Evolutionary conservation across 2,113 vertebrate species (phyloP), one percentile per base, ranked within the genome.

Genomic region (Neogobius melanostomus): DNA sequence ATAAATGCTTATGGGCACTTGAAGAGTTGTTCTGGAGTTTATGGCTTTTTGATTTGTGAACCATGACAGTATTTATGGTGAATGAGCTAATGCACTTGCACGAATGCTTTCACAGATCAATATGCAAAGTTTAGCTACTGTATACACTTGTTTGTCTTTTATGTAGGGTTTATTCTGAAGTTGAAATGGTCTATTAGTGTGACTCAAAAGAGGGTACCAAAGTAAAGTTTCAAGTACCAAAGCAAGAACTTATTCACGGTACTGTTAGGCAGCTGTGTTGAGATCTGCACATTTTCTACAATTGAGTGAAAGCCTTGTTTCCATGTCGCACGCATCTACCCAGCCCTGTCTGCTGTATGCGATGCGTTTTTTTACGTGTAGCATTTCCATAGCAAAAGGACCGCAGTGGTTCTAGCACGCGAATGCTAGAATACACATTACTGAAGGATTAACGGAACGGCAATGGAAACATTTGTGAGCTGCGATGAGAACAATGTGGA

Each of bases 11-110:
- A 36, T 36, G 28, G 28, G 28, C n/a, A 50, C 51, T 10, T 62
- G 47, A 62, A 42, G 17, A 43, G 47, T 21, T 64, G 8, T 15
- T 6, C 0, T 2, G 21, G 14, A 44, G 51, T 21, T 75, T 62
- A 67, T 68, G 52, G 10, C 11, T 43, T 76, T 44, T 17, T 46
- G 52, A 59, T 66, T 51, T 42, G 45, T 52, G 45, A 69, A 52
- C 50, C 45, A 67, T 66, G 51, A 65, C 36, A 45, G 6, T 10
- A 21, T 11, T 57, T 67, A 57, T 66, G 54, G 68, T 62, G 51
- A 9, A 59, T 45, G 7, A 10, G 54, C 69, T 60, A 66, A 36
- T 66, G 50, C 50, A 62, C 56, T 79, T 45, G 46, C 59, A 64
- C 62, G 52, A 66, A 62, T 74, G 49, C 46, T 63, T 43, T 9